These are phyloP conservation scores for Phalacrocorax pelagicus DNA, from an alignment of 2,113 vertebrate species.

Conservation along the genomic window DNA sequence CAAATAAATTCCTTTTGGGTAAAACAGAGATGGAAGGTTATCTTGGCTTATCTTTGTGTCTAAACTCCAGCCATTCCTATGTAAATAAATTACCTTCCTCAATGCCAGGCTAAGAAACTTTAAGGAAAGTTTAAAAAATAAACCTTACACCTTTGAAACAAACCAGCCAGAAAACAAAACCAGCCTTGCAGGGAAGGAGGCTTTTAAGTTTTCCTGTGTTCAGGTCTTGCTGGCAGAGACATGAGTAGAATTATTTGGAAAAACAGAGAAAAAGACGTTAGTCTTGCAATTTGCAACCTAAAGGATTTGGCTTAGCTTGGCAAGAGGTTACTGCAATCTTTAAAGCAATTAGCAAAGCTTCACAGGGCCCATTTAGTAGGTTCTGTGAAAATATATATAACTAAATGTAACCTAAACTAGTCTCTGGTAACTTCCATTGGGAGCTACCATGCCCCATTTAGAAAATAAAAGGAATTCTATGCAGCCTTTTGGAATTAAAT, in stretches of 20 bases:
- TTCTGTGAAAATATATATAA: not conserved
- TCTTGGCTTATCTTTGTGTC: not conserved
- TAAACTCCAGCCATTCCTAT: not conserved
- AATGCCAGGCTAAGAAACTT: not conserved
- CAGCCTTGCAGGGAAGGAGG: not conserved
- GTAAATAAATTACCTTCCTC: conserved; percentile 24
- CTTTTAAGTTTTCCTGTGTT: not conserved
- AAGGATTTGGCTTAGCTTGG: not conserved
- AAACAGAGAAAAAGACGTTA: not conserved
- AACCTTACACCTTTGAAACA: not conserved
- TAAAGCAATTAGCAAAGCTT: not conserved
- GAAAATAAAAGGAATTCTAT: not conserved
- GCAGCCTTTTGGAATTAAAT: not conserved
- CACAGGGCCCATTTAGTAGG: not conserved
- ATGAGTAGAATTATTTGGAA: not conserved
- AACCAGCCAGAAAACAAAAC: not conserved
- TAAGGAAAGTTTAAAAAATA: not conserved
- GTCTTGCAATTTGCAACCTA: not conserved
- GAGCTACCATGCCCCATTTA: not conserved
- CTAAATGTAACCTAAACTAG: not conserved
- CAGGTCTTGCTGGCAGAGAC: not conserved
- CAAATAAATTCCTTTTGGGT: not conserved
- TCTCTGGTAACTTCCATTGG: not conserved
- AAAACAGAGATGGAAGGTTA: not conserved
- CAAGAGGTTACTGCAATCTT: not conserved